Evolutionary conservation across 2,113 vertebrate species (phyloP), one percentile per base, ranked within the genome.

Genomic region (Columba livia): DNA sequence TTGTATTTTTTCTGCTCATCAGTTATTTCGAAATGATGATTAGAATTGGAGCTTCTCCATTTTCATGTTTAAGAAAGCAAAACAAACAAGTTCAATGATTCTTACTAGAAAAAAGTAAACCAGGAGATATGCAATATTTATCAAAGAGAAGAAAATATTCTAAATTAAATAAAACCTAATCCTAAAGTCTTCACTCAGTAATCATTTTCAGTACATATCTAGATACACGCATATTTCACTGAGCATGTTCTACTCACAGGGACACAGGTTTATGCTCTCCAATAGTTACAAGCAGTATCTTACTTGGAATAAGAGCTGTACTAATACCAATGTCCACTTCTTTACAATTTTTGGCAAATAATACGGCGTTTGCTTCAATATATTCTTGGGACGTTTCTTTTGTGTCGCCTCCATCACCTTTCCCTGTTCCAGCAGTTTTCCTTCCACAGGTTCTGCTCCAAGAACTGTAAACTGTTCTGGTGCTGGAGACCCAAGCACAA

Each of bases 311-410:
- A 77, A 82, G 50, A 14, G 97, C 98, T 32, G 98, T 98, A 85
- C 62, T 98, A 69, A 98, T 96, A 88, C 97, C 1, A 73, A 98
- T 97, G 94, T 98, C 97, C 19, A 98, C 97, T 5, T 98, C 97
- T 95, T 98, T 97, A 71, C 97, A 96, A 77, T 98, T 98, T 87
- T 96, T 98, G 38, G 97, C 96, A 81, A 98, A 98, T 40, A 98
- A 91, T 1, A 90, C 94, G 97, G 98, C 97, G 92, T 98, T 98
- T 26, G 98, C 97, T 32, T 98, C 98, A 15, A 98, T 97, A 85
- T 98, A 98, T 92, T 98, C 98, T 86, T 97, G 96, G 4, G 97
- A 98, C 97, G 98, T 98, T 95, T 98, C 97, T 96, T 98, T 98
- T 77, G 98, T 97, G 36, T 98, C 98, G 56, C 98, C 98, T 23